Base-by-base conservation (phyloP, 2,888 invertebrate genomes). In the Lithophane ornitopus region DNA sequence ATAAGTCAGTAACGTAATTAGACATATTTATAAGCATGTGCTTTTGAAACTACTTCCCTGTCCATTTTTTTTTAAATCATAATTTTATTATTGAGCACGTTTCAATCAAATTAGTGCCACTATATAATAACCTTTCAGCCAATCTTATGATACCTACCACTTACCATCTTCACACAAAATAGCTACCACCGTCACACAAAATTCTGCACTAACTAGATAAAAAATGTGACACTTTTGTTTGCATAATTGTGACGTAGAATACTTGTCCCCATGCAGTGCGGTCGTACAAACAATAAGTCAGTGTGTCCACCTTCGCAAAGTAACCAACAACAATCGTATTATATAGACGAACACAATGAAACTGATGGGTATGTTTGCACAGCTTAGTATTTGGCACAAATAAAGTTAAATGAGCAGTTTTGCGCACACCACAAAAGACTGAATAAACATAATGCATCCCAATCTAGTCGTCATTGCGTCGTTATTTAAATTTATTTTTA, bases 381-480 rank as follows among this genome's bases (percentile, higher is more conserved):
- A 89, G 87, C 81, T 88, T 87, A 86, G 80, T 87, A 84, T 86
- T 86, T 61, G 72, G 72, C 74, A 84, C 81, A 65, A 68, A 73
- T 80, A 66, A 67, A 74, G 28, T 72, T 67, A 80, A 85, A 87
- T 78, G 69, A 76, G 71, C n/a, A 71, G 69, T 79, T 82, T 85
- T 87, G 70, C 67, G 52, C 70, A 22, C 62, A 58, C 34, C 16
- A 80, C 82, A 75, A 74, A 76, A 54, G 44, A 54, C 62, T 76
- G 72, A 49, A 63, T 46, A 62, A 71, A 82, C 34, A 88, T 75
- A 82, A 76, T 76, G 41, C 63, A 66, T 39, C 61, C 59, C 68
- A 69, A 68, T 70, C 62, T 46, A 28, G 62, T 76, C 28, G 56
- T 80, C 68, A 22, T 39, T 7, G 52, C 62, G 59, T 72, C 58